These are phyloP conservation scores for Lithobius niger DNA, from an alignment of 1,140 invertebrate species.

Conservation along the genomic window DNA sequence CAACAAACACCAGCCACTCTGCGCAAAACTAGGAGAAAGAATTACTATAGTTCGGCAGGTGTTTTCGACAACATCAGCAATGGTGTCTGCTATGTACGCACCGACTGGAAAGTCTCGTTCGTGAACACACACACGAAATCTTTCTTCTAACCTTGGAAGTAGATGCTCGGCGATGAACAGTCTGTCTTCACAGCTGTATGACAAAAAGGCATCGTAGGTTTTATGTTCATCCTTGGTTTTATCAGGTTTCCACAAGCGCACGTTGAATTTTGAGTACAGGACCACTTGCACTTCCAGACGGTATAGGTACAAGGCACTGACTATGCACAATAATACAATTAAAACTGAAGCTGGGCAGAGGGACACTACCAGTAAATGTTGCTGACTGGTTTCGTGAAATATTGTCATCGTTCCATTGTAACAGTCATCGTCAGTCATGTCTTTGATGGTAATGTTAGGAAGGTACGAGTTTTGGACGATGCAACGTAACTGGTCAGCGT, in stretches of 20 bases:
- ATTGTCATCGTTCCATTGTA: too few species aligned
- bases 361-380: too few species aligned
- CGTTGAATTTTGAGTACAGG: slow-evolving; percentile 48
- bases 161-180: slow-evolving; percentile 52
- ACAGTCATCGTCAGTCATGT: too few species aligned
- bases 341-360: too few species aligned
- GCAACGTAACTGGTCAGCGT: too few species aligned
- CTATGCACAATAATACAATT: too few species aligned
- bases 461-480: too few species aligned
- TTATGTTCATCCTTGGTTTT: slow-evolving; percentile 61
- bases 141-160: slow-evolving; percentile 43
- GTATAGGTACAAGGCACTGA: slow-evolving; percentile 48
- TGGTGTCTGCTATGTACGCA: slow-evolving; percentile 63
- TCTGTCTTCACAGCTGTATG: slow-evolving; percentile 64
- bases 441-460: too few species aligned
- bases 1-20: slow-evolving; percentile 69
- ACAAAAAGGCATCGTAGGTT: slow-evolving; percentile 72
- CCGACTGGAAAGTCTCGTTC: slow-evolving; percentile 59
- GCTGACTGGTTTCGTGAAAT: too few species aligned
- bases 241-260: slow-evolving; percentile 45
- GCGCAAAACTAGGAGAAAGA: slow-evolving; percentile 62
- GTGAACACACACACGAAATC: slow-evolving; percentile 50
- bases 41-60: slow-evolving; percentile 70
- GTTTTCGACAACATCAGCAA: slow-evolving; percentile 56
- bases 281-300: slow-evolving; percentile 48